Percentiles rank a stretch among this genome's conserved stretches.
These are phyloP conservation scores for Caerostris darwini DNA, from an alignment of 1,140 invertebrate genomes.

Conservation along the genomic window DNA sequence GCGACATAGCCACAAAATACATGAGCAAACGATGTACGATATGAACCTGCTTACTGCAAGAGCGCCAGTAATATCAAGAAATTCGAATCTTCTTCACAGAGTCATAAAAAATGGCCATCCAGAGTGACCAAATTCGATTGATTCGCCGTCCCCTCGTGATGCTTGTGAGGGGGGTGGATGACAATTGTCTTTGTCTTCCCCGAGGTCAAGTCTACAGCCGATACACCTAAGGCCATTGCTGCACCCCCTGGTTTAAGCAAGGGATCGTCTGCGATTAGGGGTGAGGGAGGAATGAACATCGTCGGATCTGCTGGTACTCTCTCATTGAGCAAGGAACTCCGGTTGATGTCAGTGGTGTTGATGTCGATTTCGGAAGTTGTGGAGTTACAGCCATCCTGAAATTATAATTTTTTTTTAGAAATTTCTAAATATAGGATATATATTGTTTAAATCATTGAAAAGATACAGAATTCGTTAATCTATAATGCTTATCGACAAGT, in stretches of 20 bases:
- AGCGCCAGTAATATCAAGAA: not conserved
- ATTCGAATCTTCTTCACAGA: not conserved
- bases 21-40: not conserved
- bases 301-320: conserved; percentile 31
- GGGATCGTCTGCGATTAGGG: conserved; percentile 63
- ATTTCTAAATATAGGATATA: too few species aligned
- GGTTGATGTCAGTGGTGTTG: conserved; percentile 41
- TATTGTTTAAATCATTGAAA: too few species aligned
- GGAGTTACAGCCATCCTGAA: conserved; percentile 62
- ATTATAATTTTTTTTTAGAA: not conserved
- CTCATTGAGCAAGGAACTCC: conserved; percentile 66
- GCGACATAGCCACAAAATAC: not conserved
- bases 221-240: conserved; percentile 69
- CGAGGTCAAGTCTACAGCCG: conserved; percentile 68
- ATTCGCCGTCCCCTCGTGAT: conserved; percentile 27
- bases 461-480: too few species aligned
- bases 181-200: conserved; percentile 75
- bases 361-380: conserved; percentile 21
- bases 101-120: conserved; percentile 77
- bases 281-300: conserved; percentile 59
- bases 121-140: conserved; percentile 58
- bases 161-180: conserved; percentile 58
- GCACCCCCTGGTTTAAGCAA: conserved; percentile 70
- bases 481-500: too few species aligned
- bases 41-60: not conserved